Percentiles rank a stretch among this genome's conserved stretches.
Evolutionary conservation across 2,113 vertebrate genomes (phyloP).

Genomic region (Halcyon malimbica): DNA sequence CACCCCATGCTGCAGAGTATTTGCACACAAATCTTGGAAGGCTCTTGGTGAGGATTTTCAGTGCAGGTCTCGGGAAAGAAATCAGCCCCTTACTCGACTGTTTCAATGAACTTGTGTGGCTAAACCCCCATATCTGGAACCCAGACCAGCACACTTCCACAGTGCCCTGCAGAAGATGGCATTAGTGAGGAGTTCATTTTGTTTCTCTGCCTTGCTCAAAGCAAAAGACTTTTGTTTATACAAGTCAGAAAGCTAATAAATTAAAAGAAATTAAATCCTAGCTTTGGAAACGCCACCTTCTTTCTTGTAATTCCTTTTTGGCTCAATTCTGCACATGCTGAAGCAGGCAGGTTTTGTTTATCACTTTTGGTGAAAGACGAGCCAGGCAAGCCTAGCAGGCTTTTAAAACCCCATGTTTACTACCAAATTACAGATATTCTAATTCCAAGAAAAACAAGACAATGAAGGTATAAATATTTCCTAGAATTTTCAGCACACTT

Average conservation of each 20-base stretch:
- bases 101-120: neutral
- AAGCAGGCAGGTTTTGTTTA: neutral
- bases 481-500: neutral
- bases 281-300: neutral
- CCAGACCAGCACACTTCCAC: accelerated
- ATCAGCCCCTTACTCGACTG: neutral
- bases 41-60: neutral
- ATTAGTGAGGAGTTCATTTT: neutral
- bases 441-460: neutral
- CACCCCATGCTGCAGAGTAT: neutral
- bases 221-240: neutral
- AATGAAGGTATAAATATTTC: neutral
- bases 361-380: neutral
- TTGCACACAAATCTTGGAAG: neutral
- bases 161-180: neutral
- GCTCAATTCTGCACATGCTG: neutral
- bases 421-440: neutral
- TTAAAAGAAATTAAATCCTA: neutral
- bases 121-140: neutral
- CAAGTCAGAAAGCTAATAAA: neutral
- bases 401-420: neutral
- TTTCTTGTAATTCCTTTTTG: neutral
- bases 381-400: neutral
- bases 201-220: neutral
- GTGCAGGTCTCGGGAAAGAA: neutral